A percentile compares a stretch with the other conserved stretches of the same genome.
Evolutionary conservation across 2,113 vertebrate genomes (phyloP).

Genomic region (Ptychochromis oligacanthus): DNA sequence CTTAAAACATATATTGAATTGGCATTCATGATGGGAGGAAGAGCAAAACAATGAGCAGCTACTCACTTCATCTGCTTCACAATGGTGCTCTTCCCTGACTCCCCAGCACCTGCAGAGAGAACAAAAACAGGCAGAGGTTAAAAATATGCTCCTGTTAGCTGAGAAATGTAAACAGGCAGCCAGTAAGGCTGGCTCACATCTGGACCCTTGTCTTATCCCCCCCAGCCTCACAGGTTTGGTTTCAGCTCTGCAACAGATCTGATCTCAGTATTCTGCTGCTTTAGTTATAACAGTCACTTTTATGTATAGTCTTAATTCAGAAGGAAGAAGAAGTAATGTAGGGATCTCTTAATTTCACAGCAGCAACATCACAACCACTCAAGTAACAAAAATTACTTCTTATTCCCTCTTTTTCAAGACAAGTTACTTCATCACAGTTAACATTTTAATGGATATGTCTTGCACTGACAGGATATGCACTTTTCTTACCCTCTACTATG

Average conservation of each 20-base stretch:
- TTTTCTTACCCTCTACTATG: conserved; percentile 57
- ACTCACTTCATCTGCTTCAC: conserved; percentile 99
- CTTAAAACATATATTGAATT: neutral
- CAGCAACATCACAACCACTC: neutral
- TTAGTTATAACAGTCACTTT: neutral
- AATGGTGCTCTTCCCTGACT: conserved; percentile 96
- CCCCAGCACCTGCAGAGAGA: conserved; percentile 88
- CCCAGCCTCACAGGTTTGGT: conserved; percentile 8
- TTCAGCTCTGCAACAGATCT: conserved; percentile 18
- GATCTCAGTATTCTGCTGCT: conserved; percentile 8
- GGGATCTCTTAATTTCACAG: neutral
- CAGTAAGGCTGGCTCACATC: conserved; percentile 64
- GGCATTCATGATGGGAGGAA: conserved; percentile 44
- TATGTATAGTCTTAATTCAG: conserved; percentile 5
- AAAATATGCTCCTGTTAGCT: conserved; percentile 73
- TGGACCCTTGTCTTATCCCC: conserved; percentile 45
- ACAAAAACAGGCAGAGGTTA: conserved; percentile 78
- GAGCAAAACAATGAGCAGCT: conserved; percentile 60
- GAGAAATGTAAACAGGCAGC: conserved; percentile 71
- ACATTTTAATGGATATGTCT: conserved; percentile 54
- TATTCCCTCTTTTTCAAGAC: neutral
- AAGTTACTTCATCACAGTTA: conserved; percentile 32
- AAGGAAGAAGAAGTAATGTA: neutral
- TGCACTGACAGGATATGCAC: conserved; percentile 44
- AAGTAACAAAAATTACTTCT: neutral